phyloP scores from a whole-genome alignment of 2,113 vertebrate species.

The Nipponia nippon region DNA sequence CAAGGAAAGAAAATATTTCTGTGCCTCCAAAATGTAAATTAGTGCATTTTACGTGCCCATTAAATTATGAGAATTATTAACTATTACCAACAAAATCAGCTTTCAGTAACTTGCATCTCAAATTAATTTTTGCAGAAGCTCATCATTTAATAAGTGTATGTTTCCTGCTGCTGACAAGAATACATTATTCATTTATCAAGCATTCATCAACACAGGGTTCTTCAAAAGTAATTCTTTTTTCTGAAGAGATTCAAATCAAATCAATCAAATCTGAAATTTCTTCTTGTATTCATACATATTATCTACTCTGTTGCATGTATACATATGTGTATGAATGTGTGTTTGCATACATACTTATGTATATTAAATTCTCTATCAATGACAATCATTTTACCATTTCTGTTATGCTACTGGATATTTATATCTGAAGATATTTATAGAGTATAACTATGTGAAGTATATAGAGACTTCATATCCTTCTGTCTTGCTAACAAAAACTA shows the following conservation, averaged over 20 bases:
- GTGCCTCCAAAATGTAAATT: neutral
- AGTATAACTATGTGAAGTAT: neutral
- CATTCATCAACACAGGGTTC: neutral
- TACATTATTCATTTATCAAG: neutral
- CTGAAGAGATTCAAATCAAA: neutral
- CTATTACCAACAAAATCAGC: neutral
- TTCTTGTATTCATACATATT: neutral
- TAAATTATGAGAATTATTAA: neutral
- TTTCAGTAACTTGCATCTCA: neutral
- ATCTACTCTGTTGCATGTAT: neutral
- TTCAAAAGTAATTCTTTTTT: neutral
- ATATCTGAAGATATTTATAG: neutral
- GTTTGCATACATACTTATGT: neutral
- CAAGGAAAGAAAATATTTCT: neutral
- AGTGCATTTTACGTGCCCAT: neutral
- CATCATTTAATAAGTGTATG: neutral
- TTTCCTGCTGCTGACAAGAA: neutral
- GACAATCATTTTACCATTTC: neutral
- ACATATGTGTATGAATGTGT: neutral
- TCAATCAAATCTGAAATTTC: neutral
- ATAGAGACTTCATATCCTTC: neutral
- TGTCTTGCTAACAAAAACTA: neutral
- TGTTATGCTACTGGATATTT: neutral
- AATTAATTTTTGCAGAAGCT: neutral
- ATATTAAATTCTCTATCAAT: neutral